These are phyloP conservation scores for Plagiodera versicolora DNA, from an alignment of 2,888 invertebrate genomes.

Conservation along the genomic window DNA sequence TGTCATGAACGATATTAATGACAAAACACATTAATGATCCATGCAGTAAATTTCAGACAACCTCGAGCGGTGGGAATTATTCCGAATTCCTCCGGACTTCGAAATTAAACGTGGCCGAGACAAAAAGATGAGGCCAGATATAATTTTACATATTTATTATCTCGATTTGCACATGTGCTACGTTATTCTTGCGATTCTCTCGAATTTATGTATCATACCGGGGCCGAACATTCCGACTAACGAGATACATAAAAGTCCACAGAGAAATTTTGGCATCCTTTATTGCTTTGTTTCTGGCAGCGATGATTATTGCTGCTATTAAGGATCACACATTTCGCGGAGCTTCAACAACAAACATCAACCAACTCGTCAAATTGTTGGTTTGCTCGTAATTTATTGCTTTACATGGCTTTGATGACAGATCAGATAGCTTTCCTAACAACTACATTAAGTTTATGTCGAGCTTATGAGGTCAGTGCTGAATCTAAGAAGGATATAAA, in stretches of 20 bases:
- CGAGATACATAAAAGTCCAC: slow-evolving; percentile 43
- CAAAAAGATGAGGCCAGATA: slow-evolving; percentile 35
- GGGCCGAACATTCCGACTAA: slow-evolving; percentile 30
- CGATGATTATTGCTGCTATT: slow-evolving; percentile 8
- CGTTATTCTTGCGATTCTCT: slow-evolving; percentile 37
- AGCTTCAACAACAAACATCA: slow-evolving; percentile 24
- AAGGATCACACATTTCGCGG: slow-evolving; percentile 22
- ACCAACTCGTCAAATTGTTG: slow-evolving; percentile 7
- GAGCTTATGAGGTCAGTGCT: no score
- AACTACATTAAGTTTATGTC: no score
- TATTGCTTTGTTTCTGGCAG: slow-evolving; percentile 39
- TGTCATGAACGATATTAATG: no score
- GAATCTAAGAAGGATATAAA: no score
- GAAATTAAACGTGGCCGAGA: slow-evolving; percentile 27
- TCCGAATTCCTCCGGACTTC: slow-evolving; percentile 7
- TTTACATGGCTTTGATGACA: background rate
- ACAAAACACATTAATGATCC: no score
- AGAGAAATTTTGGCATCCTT: slow-evolving; percentile 40
- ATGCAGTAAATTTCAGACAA: background rate
- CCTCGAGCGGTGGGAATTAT: background rate
- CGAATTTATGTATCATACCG: slow-evolving; percentile 43
- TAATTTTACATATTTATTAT: slow-evolving; percentile 48
- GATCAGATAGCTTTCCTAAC: no score
- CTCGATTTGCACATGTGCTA: slow-evolving; percentile 41
- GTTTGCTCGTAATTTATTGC: background rate